Conservation (phyloP, 2,797 vertebrate genomes). For the Amazonetta brasiliensis region DNA sequence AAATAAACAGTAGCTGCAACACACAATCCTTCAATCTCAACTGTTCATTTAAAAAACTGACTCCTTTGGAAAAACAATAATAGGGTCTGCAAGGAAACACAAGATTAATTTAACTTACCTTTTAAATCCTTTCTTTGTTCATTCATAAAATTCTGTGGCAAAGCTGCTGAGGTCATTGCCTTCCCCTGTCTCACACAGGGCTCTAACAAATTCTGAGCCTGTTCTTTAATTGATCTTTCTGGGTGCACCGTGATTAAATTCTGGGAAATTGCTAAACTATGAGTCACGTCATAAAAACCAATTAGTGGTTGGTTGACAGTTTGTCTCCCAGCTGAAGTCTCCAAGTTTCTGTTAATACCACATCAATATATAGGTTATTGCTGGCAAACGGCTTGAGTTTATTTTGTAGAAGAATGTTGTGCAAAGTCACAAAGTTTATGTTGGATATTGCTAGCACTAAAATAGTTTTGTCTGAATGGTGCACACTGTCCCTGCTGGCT, state of each 20-base stretch:
- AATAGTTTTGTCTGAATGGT: slow-evolving; percentile 48
- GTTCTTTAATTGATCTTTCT: slow-evolving; percentile 73
- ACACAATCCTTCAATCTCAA: slow-evolving; percentile 15
- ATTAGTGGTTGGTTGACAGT: slow-evolving; percentile 73
- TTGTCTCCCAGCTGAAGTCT: slow-evolving; percentile 69
- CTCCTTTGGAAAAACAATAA: slow-evolving; percentile 59
- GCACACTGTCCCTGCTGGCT: not conserved
- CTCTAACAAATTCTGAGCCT: slow-evolving; percentile 61
- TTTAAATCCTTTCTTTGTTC: slow-evolving; percentile 78
- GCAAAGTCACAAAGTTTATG: slow-evolving; percentile 31
- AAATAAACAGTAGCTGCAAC: slow-evolving; percentile 51
- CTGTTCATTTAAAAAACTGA: slow-evolving; percentile 20
- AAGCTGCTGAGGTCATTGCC: slow-evolving; percentile 58
- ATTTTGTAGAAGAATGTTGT: slow-evolving; percentile 57
- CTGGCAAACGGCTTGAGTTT: slow-evolving; percentile 45
- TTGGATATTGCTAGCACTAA: slow-evolving; percentile 10
- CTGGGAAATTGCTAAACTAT: slow-evolving; percentile 75
- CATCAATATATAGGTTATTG: slow-evolving; percentile 46
- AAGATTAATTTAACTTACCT: slow-evolving; percentile 59
- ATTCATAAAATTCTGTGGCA: slow-evolving; percentile 73
- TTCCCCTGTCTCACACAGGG: slow-evolving; percentile 54
- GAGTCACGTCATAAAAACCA: slow-evolving; percentile 76
- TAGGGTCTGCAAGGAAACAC: slow-evolving; percentile 15
- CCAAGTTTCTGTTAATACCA: slow-evolving; percentile 44
- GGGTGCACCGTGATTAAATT: slow-evolving; percentile 69